phyloP scores from a whole-genome alignment of 2,113 vertebrate genomes.

The Myodes glareolus region DNA sequence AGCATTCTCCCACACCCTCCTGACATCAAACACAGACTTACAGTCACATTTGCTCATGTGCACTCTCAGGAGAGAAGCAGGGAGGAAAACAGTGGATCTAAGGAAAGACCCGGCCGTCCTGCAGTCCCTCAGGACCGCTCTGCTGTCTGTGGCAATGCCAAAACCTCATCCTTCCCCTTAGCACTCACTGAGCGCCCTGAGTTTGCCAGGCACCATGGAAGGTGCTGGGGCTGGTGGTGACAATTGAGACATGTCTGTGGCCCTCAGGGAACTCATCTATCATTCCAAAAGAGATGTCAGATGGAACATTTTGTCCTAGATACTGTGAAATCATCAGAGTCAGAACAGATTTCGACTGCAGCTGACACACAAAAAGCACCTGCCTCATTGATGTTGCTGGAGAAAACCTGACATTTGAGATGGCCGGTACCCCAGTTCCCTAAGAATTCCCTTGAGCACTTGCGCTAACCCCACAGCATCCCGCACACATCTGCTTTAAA shows the following conservation, averaged over 20 bases:
- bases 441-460: neutral
- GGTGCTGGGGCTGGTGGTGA: neutral
- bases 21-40: neutral
- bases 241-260: neutral
- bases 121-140: neutral
- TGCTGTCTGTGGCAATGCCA: neutral
- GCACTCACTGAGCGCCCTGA: neutral
- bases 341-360: neutral
- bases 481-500: neutral
- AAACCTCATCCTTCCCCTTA: neutral
- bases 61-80: neutral
- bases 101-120: rapidly evolving
- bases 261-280: neutral
- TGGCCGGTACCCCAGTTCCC: no score
- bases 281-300: neutral
- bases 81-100: rapidly evolving
- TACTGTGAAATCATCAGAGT: neutral
- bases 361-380: neutral
- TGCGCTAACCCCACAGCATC: neutral
- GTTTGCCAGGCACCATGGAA: neutral
- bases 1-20: neutral
- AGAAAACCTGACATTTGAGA: neutral
- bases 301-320: neutral
- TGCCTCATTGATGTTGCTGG: neutral
- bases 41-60: rapidly evolving